Conservation (phyloP, 2,888 invertebrate genomes). For the Athalia circularis region DNA sequence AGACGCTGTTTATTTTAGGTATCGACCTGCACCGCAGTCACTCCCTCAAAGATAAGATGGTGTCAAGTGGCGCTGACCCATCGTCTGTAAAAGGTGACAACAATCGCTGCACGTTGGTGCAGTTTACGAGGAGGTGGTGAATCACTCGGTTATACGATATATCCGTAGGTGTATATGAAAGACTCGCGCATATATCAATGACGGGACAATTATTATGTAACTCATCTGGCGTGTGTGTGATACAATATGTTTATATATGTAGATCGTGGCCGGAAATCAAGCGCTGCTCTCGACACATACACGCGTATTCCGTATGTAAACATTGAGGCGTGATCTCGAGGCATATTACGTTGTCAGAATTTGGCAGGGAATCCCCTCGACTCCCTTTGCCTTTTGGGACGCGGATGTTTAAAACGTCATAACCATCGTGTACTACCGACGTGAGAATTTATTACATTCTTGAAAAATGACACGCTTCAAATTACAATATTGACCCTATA, state of each 20-base stretch:
- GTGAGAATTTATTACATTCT: not conserved
- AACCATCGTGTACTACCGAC: not conserved
- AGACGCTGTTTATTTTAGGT: no score
- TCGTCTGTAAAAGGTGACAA: not conserved
- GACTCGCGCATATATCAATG: no score
- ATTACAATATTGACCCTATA: no score
- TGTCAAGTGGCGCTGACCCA: no score
- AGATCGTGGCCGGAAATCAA: no score
- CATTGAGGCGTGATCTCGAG: not conserved
- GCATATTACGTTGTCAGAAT: not conserved
- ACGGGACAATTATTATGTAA: no score
- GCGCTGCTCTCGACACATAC: not conserved
- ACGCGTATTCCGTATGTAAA: not conserved
- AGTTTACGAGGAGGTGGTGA: not conserved
- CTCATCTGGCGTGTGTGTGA: no score
- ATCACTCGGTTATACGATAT: not conserved
- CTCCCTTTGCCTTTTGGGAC: not conserved
- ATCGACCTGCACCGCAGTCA: no score
- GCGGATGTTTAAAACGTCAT: slow-evolving; percentile 35
- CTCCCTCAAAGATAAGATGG: no score
- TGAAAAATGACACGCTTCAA: not conserved
- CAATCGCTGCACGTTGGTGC: not conserved
- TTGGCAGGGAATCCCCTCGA: not conserved
- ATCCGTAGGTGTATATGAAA: not conserved
- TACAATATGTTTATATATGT: no score